Evolutionary conservation across 2,888 invertebrate genomes (phyloP), one percentile per base, ranked within the genome.

Genomic region (Axea sp.): DNA sequence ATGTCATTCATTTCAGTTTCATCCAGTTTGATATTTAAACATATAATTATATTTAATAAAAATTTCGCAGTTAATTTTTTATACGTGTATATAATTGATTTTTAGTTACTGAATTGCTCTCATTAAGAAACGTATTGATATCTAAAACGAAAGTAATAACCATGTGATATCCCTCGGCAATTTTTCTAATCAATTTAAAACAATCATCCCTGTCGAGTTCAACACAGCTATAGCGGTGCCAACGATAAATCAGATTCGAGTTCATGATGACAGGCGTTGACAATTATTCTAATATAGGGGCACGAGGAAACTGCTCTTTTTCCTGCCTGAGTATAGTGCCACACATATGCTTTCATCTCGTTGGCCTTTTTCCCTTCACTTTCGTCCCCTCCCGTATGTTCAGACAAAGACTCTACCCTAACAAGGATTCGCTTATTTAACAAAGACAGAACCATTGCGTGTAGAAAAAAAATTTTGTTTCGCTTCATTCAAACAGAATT

Each of bases 321-420:
- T 35, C 19, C 37, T 43, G 53, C 22, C 47, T 24, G 14, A 9
- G 35, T 43, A 26, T 60, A 35, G 53, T 41, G 35, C 31, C 43
- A 35, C 59, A 64, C 55, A 53, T 60, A 65, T 47, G 51, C 35
- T 55, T 51, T 4, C 39, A 47, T 37, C 33, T 53, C 67, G 59
- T 67, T 62, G 45, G 71, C 57, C 57, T 55, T 53, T 53, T 55
- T 57, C 55, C 41, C 43, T 64, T 51, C 37, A 31, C 51, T 64
- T 41, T 49, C 28, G 53, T 9, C 9, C 12, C 15, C 8, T 41
- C 26, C 51, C 53, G 15, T 30, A 35, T 28, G 19, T 9, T 17
- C 53, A 41, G 37, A 64, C 64, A 64, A 64, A 64, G 64, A 45
- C 33, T 33, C 26, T 24, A 35, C 64, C 53, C 64, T 8, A 64